Evolutionary conservation across 2,888 invertebrate species (phyloP).

Genomic region (Plagodis pulveraria): DNA sequence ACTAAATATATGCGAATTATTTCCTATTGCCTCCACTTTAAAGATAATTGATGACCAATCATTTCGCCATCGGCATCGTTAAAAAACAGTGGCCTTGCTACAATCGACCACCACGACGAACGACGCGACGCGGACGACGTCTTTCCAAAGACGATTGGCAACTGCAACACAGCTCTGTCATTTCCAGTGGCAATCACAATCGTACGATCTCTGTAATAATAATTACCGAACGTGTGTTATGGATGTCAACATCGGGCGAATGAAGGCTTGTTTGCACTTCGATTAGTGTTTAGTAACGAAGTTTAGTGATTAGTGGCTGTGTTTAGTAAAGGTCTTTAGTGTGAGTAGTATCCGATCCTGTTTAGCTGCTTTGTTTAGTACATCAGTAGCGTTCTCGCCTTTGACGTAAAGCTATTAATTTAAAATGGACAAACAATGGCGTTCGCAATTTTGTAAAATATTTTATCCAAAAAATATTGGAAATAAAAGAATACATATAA

Average conservation of each 20-base stretch:
- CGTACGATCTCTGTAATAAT: constrained; percentile 32
- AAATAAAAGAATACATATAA: too few species aligned
- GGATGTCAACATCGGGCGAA: constrained; percentile 30
- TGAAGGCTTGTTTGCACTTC: too few species aligned
- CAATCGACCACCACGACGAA: constrained; percentile 13
- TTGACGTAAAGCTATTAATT: too few species aligned
- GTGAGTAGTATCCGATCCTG: too few species aligned
- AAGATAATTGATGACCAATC: constrained; percentile 3
- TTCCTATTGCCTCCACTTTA: constrained; percentile 9
- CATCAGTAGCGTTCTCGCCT: too few species aligned
- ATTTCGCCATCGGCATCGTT: constrained; percentile 12
- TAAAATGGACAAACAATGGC: too few species aligned
- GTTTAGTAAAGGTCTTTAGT: too few species aligned
- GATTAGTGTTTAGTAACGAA: too few species aligned
- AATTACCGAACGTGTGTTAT: constrained; percentile 30
- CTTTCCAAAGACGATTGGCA: constrained; percentile 28
- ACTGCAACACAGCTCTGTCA: constrained; percentile 22
- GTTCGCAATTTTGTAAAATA: too few species aligned
- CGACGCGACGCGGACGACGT: constrained; percentile 8
- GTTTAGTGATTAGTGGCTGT: too few species aligned
- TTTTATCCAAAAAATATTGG: too few species aligned
- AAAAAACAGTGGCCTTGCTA: constrained; percentile 21
- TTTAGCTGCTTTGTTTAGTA: too few species aligned
- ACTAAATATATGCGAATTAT: background rate
- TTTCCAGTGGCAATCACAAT: constrained; percentile 28